Percentiles rank a stretch among this genome's conserved stretches.
Conservation (phyloP, 2,113 vertebrate species). For the Odocoileus virginianus region DNA sequence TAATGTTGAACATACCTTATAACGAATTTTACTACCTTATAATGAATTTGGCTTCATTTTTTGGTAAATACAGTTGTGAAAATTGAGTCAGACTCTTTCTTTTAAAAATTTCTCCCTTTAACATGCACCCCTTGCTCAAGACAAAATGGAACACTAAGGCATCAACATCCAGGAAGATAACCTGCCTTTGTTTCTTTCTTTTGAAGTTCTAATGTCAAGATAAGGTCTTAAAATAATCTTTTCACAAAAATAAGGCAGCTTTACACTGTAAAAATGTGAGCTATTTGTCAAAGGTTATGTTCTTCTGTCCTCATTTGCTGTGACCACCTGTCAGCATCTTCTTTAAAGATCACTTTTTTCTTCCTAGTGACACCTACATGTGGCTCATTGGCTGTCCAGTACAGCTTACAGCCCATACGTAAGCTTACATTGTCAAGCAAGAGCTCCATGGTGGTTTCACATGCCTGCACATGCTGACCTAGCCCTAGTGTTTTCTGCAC, state of each 20-base stretch:
- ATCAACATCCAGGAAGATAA: neutral
- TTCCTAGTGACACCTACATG: conserved; percentile 90
- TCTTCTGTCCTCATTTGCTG: neutral
- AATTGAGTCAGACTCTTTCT: neutral
- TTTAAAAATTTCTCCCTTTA: neutral
- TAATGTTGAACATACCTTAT: neutral
- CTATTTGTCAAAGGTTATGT: neutral
- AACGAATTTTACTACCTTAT: neutral
- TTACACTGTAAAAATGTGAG: neutral
- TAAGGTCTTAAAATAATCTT: conserved; percentile 18
- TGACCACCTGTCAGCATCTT: neutral
- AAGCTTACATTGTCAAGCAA: conserved; percentile 91
- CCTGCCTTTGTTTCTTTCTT: neutral
- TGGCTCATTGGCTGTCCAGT: conserved; percentile 94
- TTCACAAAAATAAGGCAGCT: neutral
- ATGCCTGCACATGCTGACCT: conserved; percentile 89
- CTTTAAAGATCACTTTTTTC: conserved; percentile 88
- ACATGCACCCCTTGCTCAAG: neutral
- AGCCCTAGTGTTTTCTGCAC: conserved; percentile 92
- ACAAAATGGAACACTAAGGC: neutral
- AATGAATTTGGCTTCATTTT: neutral
- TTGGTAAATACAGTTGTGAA: neutral
- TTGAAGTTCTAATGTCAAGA: conserved; percentile 24
- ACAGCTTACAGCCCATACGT: conserved; percentile 95
- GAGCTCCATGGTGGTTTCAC: conserved; percentile 90